Evolutionary conservation across 2,797 vertebrate species (phyloP).

Genomic region (Cryptoprocta ferox): DNA sequence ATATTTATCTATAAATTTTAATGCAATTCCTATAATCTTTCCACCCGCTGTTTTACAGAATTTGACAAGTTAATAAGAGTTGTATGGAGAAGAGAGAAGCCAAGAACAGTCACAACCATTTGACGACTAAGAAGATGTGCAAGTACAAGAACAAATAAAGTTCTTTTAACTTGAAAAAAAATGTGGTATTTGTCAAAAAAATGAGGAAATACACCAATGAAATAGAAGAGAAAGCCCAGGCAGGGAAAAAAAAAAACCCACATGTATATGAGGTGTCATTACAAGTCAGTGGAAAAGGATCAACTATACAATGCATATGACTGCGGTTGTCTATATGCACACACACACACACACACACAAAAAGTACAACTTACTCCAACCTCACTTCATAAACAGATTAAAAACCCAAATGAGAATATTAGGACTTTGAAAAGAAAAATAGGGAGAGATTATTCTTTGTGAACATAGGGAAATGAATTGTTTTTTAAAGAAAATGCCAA

Average conservation of each 20-base stretch:
- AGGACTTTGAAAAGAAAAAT: neutral
- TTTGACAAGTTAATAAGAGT: constrained; percentile 1
- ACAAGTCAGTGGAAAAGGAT: neutral
- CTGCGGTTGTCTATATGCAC: neutral
- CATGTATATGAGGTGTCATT: neutral
- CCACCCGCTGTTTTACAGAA: neutral
- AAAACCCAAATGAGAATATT: neutral
- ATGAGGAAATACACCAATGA: neutral
- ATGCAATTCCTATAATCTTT: neutral
- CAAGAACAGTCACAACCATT: neutral
- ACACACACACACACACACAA: too few species aligned
- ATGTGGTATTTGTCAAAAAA: neutral
- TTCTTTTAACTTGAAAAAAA: neutral
- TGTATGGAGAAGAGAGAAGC: neutral
- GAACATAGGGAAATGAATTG: neutral
- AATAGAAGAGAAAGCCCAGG: neutral
- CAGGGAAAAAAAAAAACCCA: neutral
- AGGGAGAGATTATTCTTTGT: neutral
- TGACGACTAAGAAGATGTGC: neutral
- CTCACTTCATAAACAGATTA: neutral
- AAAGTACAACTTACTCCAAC: neutral
- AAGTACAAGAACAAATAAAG: neutral
- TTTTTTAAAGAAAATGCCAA: neutral
- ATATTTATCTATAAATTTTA: neutral
- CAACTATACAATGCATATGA: neutral